Evolutionary conservation across 2,113 vertebrate species (phyloP).

Genomic region (Tympanuchus pallidicinctus): DNA sequence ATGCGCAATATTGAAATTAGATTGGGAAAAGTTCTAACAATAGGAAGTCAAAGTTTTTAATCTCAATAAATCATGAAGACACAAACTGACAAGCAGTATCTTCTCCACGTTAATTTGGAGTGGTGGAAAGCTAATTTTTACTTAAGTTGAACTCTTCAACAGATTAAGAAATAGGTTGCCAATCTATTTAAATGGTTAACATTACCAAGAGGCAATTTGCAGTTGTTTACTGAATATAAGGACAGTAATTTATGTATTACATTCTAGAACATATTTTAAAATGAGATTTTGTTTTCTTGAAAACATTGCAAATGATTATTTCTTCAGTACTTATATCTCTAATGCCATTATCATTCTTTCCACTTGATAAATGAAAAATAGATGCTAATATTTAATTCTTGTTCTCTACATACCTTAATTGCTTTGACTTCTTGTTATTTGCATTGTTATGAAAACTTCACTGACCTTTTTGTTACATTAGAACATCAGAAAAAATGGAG

Average conservation of each 20-base stretch:
- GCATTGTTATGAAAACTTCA: background rate
- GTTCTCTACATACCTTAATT: background rate
- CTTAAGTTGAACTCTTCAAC: background rate
- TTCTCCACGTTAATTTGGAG: background rate
- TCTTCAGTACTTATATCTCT: background rate
- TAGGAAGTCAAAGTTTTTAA: background rate
- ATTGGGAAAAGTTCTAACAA: background rate
- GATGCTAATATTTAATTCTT: background rate
- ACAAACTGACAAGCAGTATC: background rate
- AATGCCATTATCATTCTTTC: background rate
- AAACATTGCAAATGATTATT: background rate
- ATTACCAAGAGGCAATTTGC: background rate
- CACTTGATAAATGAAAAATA: background rate
- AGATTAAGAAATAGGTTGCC: background rate
- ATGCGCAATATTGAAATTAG: background rate
- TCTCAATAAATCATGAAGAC: background rate
- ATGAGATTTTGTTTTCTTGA: fast-evolving
- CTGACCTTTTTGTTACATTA: conserved; percentile 11
- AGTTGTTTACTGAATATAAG: background rate
- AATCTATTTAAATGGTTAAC: background rate
- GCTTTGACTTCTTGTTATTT: conserved; percentile 5
- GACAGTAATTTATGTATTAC: background rate
- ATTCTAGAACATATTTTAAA: background rate
- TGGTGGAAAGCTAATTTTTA: background rate
- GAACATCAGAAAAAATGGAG: background rate